A percentile compares a stretch with the other conserved stretches of the same genome.
These are phyloP conservation scores for Drosophila multiciliata DNA, from an alignment of 2,888 invertebrate species.

Conservation along the genomic window DNA sequence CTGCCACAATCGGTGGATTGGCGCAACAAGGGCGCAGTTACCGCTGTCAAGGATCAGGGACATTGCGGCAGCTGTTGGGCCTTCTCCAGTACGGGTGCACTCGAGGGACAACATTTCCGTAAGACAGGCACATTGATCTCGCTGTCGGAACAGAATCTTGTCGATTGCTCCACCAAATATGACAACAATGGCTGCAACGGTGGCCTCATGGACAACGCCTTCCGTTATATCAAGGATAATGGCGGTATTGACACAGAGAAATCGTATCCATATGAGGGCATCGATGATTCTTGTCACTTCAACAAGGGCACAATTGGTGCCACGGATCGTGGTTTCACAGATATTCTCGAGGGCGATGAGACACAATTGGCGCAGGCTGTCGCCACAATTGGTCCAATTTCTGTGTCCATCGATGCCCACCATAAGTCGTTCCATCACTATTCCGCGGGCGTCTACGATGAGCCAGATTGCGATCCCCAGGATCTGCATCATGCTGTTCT, in stretches of 20 bases:
- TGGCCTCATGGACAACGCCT: constrained; percentile 91
- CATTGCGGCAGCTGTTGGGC: constrained; percentile 97
- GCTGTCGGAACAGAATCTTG: constrained; percentile 96
- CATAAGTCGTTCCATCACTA: no score
- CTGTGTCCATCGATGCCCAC: no score
- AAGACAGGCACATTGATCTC: constrained; percentile 91
- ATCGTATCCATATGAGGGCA: constrained; percentile 89
- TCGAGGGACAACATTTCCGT: constrained; percentile 96
- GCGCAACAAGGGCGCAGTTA: constrained; percentile 93
- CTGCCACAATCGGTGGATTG: constrained; percentile 92
- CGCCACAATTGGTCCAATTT: no score
- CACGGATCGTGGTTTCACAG: no score
- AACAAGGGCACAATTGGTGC: no score
- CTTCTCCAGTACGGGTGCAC: constrained; percentile 95
- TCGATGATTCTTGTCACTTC: no score
- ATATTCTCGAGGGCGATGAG: no score
- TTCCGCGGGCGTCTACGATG: constrained; percentile 91
- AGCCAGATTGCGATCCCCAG: constrained; percentile 90
- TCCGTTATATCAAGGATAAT: constrained; percentile 93
- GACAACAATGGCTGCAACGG: constrained; percentile 97
- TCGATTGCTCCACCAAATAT: constrained; percentile 93
- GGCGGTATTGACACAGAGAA: constrained; percentile 95
- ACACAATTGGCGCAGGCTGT: no score
- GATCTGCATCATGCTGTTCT: constrained; percentile 92
- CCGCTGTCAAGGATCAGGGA: constrained; percentile 93